Evolutionary conservation across 2,113 vertebrate species (phyloP).

Genomic region (Entomyzon cyanotis): DNA sequence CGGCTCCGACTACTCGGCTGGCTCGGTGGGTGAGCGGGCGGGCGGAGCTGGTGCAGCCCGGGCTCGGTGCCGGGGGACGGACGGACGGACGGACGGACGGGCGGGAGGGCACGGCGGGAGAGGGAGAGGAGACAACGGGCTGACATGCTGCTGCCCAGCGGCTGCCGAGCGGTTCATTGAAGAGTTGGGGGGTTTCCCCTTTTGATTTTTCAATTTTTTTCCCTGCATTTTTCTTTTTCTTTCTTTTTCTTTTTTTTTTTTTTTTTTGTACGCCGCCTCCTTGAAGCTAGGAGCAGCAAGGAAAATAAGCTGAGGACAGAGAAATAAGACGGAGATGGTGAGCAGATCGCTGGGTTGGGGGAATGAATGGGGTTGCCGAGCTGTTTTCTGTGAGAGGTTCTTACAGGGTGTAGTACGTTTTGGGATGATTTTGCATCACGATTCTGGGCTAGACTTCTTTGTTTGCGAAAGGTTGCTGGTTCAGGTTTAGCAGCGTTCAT

Average conservation of each 20-base stretch:
- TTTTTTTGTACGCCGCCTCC: not conserved
- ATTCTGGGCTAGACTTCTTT: not conserved
- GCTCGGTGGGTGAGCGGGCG: not conserved
- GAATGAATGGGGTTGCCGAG: not conserved
- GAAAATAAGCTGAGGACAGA: not conserved
- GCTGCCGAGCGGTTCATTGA: too few relatives aligned
- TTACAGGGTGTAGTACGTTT: not conserved
- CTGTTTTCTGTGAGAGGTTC: not conserved
- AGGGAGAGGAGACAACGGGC: too few relatives aligned
- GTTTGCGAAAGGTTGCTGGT: not conserved
- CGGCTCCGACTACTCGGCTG: not conserved
- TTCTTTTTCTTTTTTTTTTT: not conserved
- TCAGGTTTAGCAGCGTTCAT: not conserved
- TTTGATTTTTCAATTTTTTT: too few relatives aligned
- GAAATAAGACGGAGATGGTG: constrained; percentile 37
- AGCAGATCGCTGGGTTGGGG: not conserved
- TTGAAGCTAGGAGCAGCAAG: not conserved
- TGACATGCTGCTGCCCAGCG: too few relatives aligned
- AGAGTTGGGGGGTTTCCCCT: too few relatives aligned
- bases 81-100: not conserved
- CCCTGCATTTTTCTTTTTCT: too few relatives aligned
- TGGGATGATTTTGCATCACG: not conserved
- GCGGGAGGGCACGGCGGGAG: not conserved
- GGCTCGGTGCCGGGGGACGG: not conserved
- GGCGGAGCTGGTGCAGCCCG: not conserved